Base-by-base conservation (phyloP, 2,888 invertebrate species). In the Abscondita cerata region DNA sequence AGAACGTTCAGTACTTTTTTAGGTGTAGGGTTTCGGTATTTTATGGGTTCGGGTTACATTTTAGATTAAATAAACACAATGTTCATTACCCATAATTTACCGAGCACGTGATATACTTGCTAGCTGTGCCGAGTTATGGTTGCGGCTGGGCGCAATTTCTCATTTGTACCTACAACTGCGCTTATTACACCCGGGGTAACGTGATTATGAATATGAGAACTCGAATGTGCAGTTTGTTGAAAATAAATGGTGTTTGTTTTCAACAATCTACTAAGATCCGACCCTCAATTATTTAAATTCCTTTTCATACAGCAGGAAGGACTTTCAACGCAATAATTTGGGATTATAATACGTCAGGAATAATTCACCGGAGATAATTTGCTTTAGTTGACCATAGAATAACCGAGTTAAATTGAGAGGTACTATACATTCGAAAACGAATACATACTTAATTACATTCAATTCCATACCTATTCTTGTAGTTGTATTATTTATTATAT, bases 151-250 rank as follows among this genome's bases (percentile, higher is more conserved):
- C 71, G 73, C 76, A 72, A 77, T 79, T 78, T 78, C 78, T 77
- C 77, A 78, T 78, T 78, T 76, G 76, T 75, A 78, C 77, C 78
- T 78, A 78, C 77, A 77, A 78, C 77, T 77, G 74, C 75, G 76
- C 76, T 79, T 77, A 78, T 78, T 77, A 76, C 74, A 69, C 70
- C 73, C 72, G 72, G 75, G 69, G 75, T 77, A 79, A 78, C 76
- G 75, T 75, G 76, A 78, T 79, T 79, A 78, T 78, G 78, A 79
- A 78, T 78, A 77, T 77, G 77, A 76, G 76, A 78, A 75, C 74
- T 72, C 68, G 64, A 66, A 67, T 70, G 65, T 69, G 69, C 65
- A 65, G 57, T 67, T 60, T 67, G 68, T 70, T 63, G 59, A 52
- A 60, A 53, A 65, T 68, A 64, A 68, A 69, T 69, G 63, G 64